Percentiles rank a stretch among this genome's conserved stretches.
These are phyloP conservation scores for Tridacna gigas DNA, from an alignment of 2,888 invertebrate genomes.

Conservation along the genomic window DNA sequence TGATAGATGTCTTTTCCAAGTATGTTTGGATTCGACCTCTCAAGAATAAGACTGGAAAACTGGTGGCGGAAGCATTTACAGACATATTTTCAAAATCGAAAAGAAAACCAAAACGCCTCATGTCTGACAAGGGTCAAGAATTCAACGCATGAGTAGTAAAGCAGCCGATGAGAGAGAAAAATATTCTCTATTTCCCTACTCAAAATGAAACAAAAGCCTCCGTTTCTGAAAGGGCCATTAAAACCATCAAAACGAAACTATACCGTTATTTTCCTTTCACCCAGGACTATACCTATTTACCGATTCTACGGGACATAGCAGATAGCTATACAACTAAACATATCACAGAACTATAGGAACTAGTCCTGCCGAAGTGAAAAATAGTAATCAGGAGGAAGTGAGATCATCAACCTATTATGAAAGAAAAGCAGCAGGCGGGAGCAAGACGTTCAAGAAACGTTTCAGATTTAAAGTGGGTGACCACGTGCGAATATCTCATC, in stretches of 20 bases:
- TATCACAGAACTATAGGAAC: conserved; percentile 66
- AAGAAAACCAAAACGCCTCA: not conserved
- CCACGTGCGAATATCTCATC: conserved; percentile 50
- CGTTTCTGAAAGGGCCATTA: too few species aligned
- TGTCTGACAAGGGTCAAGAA: too few species aligned
- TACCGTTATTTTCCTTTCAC: not conserved
- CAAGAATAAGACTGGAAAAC: conserved; percentile 48
- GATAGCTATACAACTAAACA: conserved; percentile 23
- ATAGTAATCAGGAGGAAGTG: conserved; percentile 47
- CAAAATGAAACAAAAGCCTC: too few species aligned
- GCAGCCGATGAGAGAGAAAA: too few species aligned
- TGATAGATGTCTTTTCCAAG: conserved; percentile 60
- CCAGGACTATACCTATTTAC: not conserved
- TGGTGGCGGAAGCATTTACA: conserved; percentile 48
- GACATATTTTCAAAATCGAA: conserved; percentile 41
- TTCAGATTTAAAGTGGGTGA: conserved; percentile 61
- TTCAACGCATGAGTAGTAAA: too few species aligned
- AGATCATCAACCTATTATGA: conserved; percentile 41
- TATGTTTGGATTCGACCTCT: conserved; percentile 59
- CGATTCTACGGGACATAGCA: too few species aligned
- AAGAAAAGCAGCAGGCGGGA: not conserved
- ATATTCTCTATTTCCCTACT: too few species aligned
- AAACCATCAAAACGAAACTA: too few species aligned
- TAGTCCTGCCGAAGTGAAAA: conserved; percentile 49
- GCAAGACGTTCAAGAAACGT: conserved; percentile 16